Evolutionary conservation across 2,888 invertebrate genomes (phyloP).

Genomic region (Leptinotarsa haldemani): DNA sequence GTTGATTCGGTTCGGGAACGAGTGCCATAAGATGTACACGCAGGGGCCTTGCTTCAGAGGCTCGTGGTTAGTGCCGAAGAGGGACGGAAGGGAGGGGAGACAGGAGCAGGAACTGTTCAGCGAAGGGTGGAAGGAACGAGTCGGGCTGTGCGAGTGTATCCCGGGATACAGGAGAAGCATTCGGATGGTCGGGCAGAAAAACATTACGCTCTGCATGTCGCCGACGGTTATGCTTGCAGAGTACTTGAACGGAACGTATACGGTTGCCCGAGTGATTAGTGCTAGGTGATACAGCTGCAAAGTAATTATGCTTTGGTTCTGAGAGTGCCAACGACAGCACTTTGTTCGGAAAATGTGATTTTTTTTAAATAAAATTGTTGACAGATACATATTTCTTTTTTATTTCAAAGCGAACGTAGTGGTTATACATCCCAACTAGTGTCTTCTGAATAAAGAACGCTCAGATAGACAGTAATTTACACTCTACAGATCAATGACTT

Average conservation of each 20-base stretch:
- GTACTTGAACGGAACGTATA: constrained; percentile 70
- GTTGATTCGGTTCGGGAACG: constrained; percentile 74
- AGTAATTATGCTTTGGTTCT: background rate
- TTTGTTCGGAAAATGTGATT: constrained; percentile 25
- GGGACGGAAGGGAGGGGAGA: constrained; percentile 57
- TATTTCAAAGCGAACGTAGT: too few relatives aligned
- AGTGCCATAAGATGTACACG: constrained; percentile 82
- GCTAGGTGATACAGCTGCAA: constrained; percentile 4
- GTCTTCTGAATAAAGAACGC: too few relatives aligned
- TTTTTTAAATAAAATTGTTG: constrained; percentile 17
- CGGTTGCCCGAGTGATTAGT: constrained; percentile 38
- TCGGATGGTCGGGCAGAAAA: constrained; percentile 59
- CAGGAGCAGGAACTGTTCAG: constrained; percentile 40
- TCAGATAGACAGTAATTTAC: too few relatives aligned
- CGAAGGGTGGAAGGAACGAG: constrained; percentile 46
- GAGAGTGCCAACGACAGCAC: background rate
- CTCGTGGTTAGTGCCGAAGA: constrained; percentile 75
- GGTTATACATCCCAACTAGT: too few relatives aligned
- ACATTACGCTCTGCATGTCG: constrained; percentile 69
- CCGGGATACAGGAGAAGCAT: constrained; percentile 72
- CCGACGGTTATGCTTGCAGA: constrained; percentile 74
- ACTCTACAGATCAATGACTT: too few relatives aligned
- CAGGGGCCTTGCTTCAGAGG: constrained; percentile 82
- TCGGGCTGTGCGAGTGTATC: constrained; percentile 71
- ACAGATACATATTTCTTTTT: background rate